Evolutionary conservation across 2,888 invertebrate species (phyloP).

Genomic region (Cybosia mesomella): DNA sequence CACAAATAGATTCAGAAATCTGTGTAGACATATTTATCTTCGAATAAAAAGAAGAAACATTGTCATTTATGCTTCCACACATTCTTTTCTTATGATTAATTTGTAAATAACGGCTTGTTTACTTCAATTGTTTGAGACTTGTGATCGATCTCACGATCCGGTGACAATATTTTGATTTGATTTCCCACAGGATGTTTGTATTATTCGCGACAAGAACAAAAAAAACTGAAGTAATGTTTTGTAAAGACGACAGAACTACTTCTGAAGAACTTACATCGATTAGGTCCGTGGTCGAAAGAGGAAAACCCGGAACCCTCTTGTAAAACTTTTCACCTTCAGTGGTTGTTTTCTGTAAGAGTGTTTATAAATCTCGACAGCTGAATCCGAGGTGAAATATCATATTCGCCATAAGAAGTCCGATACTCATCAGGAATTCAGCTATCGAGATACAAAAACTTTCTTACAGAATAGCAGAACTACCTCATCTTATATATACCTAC

Average conservation of each 20-base stretch:
- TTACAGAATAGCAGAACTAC: too few relatives aligned
- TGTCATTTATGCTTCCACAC: neutral
- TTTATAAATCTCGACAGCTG: too few relatives aligned
- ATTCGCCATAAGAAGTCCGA: too few relatives aligned
- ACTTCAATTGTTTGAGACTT: neutral
- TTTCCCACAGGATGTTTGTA: neutral
- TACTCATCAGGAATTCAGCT: too few relatives aligned
- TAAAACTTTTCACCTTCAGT: constrained; percentile 23
- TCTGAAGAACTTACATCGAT: constrained; percentile 30
- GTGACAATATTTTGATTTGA: neutral
- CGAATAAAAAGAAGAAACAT: too few relatives aligned
- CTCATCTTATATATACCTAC: too few relatives aligned
- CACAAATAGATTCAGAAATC: too few relatives aligned
- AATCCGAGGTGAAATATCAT: too few relatives aligned
- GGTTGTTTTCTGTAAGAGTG: too few relatives aligned
- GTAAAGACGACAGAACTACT: constrained; percentile 14
- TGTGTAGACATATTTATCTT: too few relatives aligned
- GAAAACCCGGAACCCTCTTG: constrained; percentile 22
- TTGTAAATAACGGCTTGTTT: constrained; percentile 1
- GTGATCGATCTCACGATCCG: neutral
- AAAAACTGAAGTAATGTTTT: constrained; percentile 6
- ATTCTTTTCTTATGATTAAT: neutral
- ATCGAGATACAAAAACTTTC: too few relatives aligned
- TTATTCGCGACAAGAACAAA: neutral
- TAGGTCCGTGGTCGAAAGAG: constrained; percentile 27